Conservation (phyloP, 2,113 vertebrate species). For the Bagarius yarrelli region DNA sequence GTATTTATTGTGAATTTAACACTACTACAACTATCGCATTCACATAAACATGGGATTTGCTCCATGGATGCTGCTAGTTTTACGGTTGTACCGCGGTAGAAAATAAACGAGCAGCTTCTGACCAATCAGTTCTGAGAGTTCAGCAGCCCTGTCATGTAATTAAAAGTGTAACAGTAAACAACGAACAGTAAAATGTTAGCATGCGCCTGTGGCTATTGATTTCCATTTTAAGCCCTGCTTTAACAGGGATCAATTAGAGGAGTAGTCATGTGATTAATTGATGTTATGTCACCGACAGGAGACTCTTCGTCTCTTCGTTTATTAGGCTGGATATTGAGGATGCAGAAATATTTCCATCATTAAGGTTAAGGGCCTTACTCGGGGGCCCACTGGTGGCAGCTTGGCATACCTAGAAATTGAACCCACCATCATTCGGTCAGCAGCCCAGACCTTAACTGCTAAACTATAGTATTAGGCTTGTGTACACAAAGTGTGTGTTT, state of each 20-base stretch:
- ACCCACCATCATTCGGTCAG: too few relatives aligned
- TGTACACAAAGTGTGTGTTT: constrained; percentile 11
- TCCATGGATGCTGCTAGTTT: not conserved
- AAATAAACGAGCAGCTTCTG: not conserved
- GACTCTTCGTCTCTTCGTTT: constrained; percentile 11
- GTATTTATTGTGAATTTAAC: not conserved
- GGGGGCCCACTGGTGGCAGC: too few relatives aligned
- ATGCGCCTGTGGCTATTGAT: not conserved
- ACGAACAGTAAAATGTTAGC: not conserved
- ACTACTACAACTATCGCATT: not conserved
- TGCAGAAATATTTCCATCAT: too few relatives aligned
- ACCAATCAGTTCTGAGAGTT: not conserved
- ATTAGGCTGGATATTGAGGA: not conserved
- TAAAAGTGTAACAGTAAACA: not conserved
- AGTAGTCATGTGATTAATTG: constrained; percentile 38
- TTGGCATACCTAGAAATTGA: too few relatives aligned
- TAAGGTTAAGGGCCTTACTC: too few relatives aligned
- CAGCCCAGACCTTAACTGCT: too few relatives aligned
- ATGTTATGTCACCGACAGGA: not conserved
- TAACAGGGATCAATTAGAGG: constrained; percentile 35
- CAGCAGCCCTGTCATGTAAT: not conserved
- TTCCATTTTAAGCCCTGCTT: not conserved
- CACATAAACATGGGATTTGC: not conserved
- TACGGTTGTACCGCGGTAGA: not conserved
- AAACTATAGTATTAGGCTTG: not conserved